Conservation (phyloP, 2,888 invertebrate genomes). For the Philereme transversata region DNA sequence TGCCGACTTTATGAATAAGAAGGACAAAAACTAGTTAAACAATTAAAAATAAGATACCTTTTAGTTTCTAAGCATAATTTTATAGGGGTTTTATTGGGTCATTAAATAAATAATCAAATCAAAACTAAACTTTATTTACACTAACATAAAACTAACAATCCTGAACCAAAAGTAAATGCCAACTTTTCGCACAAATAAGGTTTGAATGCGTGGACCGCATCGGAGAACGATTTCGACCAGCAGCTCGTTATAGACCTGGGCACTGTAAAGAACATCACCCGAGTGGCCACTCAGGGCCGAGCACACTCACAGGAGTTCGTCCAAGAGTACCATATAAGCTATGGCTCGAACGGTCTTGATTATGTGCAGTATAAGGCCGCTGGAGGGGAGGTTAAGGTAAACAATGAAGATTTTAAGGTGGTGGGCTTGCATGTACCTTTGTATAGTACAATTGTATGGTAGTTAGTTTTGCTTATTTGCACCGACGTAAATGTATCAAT, state of each 20-base stretch:
- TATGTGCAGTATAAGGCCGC: constrained; percentile 95
- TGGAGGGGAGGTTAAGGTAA: constrained; percentile 95
- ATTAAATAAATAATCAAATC: constrained; percentile 41
- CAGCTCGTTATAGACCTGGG: constrained; percentile 95
- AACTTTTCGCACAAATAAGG: constrained; percentile 79
- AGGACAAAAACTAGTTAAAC: constrained; percentile 48
- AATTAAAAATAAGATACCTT: not conserved
- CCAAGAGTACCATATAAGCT: constrained; percentile 96
- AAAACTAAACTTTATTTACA: constrained; percentile 25
- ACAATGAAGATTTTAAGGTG: constrained; percentile 7
- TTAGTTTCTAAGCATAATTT: too few relatives aligned
- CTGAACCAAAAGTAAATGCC: constrained; percentile 40
- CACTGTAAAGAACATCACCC: constrained; percentile 93
- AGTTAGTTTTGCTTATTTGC: constrained; percentile 26
- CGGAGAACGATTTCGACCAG: constrained; percentile 96
- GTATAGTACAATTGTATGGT: constrained; percentile 20
- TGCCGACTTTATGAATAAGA: constrained; percentile 84
- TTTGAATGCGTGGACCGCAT: constrained; percentile 96
- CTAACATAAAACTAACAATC: constrained; percentile 42
- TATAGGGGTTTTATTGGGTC: not conserved
- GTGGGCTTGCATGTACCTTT: constrained; percentile 25
- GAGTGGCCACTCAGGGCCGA: constrained; percentile 95
- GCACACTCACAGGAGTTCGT: constrained; percentile 96
- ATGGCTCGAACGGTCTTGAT: constrained; percentile 95
- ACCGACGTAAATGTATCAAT: constrained; percentile 22